These are phyloP conservation scores for Nothobranchius kuhntae DNA, from an alignment of 2,113 vertebrate genomes.

Conservation along the genomic window DNA sequence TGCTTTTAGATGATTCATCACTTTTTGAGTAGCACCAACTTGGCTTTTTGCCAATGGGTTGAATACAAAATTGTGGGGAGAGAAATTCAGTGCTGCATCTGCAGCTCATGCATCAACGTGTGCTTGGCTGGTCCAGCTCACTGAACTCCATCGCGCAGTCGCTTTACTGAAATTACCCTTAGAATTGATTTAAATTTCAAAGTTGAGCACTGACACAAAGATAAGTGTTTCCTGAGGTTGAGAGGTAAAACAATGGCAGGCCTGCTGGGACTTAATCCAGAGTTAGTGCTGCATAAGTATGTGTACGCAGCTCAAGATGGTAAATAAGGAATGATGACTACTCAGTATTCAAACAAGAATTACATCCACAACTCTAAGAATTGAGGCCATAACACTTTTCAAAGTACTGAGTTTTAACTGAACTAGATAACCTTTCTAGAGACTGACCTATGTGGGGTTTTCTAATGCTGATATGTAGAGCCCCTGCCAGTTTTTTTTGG, in stretches of 20 bases:
- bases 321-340: constrained; percentile 8
- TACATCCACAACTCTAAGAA: not conserved
- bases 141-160: not conserved
- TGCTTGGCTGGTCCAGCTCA: not conserved
- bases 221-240: constrained; percentile 27
- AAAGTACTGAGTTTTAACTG: not conserved
- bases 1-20: too few species aligned
- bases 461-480: too few species aligned
- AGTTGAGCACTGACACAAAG: constrained; percentile 15
- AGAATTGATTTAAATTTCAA: constrained; percentile 3
- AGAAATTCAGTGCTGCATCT: not conserved
- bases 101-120: not conserved
- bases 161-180: not conserved
- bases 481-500: too few species aligned
- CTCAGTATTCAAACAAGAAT: not conserved
- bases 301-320: not conserved
- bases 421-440: not conserved
- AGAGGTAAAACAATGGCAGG: constrained; percentile 1
- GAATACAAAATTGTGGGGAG: not conserved
- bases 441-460: too few species aligned
- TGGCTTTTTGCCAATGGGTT: not conserved
- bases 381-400: not conserved
- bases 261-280: constrained; percentile 14
- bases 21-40: too few species aligned
- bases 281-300: constrained; percentile 8